Evolutionary conservation across 2,888 invertebrate genomes (phyloP), one percentile per base, ranked within the genome.

Genomic region (Dichetophora obliterata): DNA sequence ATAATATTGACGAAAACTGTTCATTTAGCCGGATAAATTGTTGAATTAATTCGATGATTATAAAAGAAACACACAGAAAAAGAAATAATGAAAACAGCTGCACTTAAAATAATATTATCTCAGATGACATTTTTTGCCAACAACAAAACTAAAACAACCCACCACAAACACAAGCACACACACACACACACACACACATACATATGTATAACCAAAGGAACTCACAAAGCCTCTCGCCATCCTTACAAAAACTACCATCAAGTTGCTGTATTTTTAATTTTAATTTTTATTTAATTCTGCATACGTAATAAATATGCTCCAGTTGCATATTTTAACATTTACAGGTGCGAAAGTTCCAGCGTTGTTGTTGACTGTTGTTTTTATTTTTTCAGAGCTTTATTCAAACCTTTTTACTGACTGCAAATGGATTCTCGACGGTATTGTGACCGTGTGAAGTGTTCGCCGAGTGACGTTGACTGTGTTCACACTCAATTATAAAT

Each of bases 401-500:
- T 71, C 11, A 70, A 52, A 70, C 19, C 52, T 24, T 31, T 19
- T 57, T 71, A 37, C 37, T 37, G 37, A 37, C 37, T n/a, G 65
- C 54, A 24, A 63, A 19, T 65, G 65, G 34, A 57, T 57, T 48
- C 24, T 19, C 22, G 8, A 57, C 2, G 24, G n/a, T 57, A 22
- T 57, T 57, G 19, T 19, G 57, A 24, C 24, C 22, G n/a, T 19
- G 22, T 48, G 48, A 66, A 19, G 22, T 8, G 48, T 19, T 14
- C 19, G 24, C 48, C 19, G 27, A 34, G 34, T 16, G 22, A 31
- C 43, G 48, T 75, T 68, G 78, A 75, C 75, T 79, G 77, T 77
- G 70, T 77, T 79, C 79, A 78, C 80, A 80, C 80, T 81, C 78
- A 81, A 80, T 81, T 80, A 80, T 74, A 78, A 79, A 80, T 71